Evolutionary conservation across 2,888 invertebrate genomes (phyloP).

Genomic region (Norana najaformis): DNA sequence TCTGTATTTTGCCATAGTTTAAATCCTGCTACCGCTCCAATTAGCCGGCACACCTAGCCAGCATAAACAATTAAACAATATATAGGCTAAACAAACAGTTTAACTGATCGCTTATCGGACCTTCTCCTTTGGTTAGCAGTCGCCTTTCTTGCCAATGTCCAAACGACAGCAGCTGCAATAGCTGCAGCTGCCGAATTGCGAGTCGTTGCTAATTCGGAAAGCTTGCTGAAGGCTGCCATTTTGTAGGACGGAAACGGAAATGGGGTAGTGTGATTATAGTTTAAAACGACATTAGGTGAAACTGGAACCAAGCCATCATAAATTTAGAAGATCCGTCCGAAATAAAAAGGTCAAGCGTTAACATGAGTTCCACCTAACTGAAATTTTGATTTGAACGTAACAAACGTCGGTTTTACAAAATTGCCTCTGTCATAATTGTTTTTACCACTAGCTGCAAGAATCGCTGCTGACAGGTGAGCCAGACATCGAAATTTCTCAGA

Average conservation of each 20-base stretch:
- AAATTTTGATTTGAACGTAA: too few species aligned
- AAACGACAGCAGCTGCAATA: slow-evolving; percentile 50
- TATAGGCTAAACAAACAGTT: not conserved
- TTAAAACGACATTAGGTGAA: not conserved
- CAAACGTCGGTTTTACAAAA: too few species aligned
- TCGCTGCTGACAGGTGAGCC: too few species aligned
- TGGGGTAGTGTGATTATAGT: not conserved
- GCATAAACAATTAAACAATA: not conserved
- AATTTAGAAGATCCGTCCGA: too few species aligned
- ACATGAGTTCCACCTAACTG: too few species aligned
- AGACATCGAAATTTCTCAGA: too few species aligned
- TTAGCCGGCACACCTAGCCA: too few species aligned
- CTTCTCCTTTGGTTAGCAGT: slow-evolving; percentile 34
- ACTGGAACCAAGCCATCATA: too few species aligned
- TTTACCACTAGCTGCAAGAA: too few species aligned
- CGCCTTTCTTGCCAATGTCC: slow-evolving; percentile 45
- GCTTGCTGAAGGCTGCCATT: slow-evolving; percentile 46
- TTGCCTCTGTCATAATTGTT: too few species aligned
- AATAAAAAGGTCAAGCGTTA: too few species aligned
- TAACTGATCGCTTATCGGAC: not conserved
- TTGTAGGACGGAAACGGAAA: slow-evolving; percentile 28
- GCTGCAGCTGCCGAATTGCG: slow-evolving; percentile 55
- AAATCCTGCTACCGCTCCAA: too few species aligned
- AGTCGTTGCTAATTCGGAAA: slow-evolving; percentile 45
- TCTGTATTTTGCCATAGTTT: not conserved